Evolutionary conservation across 2,113 vertebrate genomes (phyloP), one percentile per base, ranked within the genome.

Genomic region (Mionectes macconnelli): DNA sequence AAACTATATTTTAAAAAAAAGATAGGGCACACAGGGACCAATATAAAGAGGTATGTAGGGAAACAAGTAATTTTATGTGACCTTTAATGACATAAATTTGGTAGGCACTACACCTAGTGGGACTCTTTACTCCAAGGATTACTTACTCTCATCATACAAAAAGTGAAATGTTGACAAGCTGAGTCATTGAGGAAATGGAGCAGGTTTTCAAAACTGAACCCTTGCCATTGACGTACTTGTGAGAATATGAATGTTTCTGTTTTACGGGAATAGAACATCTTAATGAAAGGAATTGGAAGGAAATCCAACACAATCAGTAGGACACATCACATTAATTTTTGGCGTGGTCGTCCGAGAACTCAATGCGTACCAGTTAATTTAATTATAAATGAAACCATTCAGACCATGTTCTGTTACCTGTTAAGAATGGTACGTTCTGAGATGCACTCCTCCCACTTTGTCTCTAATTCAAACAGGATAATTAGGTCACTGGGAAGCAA

Each of bases 101-200:
- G 57, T 67, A 94, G 77, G 55, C n/a, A 67, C 75, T 83, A 22
- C 81, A 47, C 23, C 49, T 22, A 94, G 78, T 44, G 75, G 50
- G 63, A 94, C 55, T 90, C 37, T 95, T 92, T 93, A 37, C 95
- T 60, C 87, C 47, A 33, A 95, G 88, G 93, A 94, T 94, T 91
- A 59, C 80, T 95, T 97, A 91, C 70, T 95, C 85, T 97, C 80
- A 78, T 94, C 91, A 87, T 64, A 55, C 68, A 94, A 97, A 95
- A 94, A 94, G 87, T 50, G 87, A 12, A 90, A 93, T 66, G 59
- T 79, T 93, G 89, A 95, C 93, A 91, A 91, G 90, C 94, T 98
- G 95, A 98, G 95, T 98, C 97, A 98, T 12, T 20, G 81, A 97
- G 94, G 96, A 97, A 98, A 88, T 12, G 67, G 92, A 90, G 57